Conservation (phyloP, 1,140 invertebrate species). For the Acromyrmex heyeri region DNA sequence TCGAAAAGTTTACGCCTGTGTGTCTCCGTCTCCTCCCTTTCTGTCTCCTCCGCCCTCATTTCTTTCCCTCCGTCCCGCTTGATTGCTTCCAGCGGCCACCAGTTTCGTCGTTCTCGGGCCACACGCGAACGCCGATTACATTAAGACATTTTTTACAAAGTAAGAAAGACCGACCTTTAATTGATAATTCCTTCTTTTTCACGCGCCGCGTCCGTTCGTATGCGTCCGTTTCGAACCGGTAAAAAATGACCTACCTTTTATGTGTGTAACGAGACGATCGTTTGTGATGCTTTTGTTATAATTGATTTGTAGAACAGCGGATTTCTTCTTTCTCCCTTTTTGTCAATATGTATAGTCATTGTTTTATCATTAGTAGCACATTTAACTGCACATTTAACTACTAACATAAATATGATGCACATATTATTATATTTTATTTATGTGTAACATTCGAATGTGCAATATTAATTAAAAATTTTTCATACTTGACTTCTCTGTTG, state of each 20-base stretch:
- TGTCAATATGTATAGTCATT: not conserved
- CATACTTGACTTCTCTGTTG: not conserved
- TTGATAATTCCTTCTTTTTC: slow-evolving; percentile 56
- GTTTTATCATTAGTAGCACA: not conserved
- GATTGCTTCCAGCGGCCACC: slow-evolving; percentile 43
- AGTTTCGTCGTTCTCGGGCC: slow-evolving; percentile 56
- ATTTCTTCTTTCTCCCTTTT: not conserved
- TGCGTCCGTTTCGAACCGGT: not conserved
- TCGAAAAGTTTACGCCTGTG: slow-evolving; percentile 68
- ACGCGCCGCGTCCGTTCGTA: not conserved
- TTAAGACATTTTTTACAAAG: slow-evolving; percentile 65
- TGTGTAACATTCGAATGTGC: not conserved
- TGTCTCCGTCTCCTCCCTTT: slow-evolving; percentile 5
- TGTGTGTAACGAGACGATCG: slow-evolving; percentile 13
- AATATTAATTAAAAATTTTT: not conserved
- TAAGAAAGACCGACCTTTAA: slow-evolving; percentile 44
- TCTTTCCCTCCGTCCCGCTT: slow-evolving; percentile 41
- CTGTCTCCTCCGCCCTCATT: slow-evolving; percentile 6
- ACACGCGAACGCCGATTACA: slow-evolving; percentile 68
- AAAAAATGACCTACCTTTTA: slow-evolving; percentile 38
- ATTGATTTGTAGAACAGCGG: not conserved
- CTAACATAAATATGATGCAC: not conserved
- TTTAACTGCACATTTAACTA: not conserved
- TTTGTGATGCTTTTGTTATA: slow-evolving; percentile 5
- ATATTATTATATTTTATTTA: not conserved